Base-by-base conservation (phyloP, 2,888 invertebrate genomes). In the Acrobasis consociella region DNA sequence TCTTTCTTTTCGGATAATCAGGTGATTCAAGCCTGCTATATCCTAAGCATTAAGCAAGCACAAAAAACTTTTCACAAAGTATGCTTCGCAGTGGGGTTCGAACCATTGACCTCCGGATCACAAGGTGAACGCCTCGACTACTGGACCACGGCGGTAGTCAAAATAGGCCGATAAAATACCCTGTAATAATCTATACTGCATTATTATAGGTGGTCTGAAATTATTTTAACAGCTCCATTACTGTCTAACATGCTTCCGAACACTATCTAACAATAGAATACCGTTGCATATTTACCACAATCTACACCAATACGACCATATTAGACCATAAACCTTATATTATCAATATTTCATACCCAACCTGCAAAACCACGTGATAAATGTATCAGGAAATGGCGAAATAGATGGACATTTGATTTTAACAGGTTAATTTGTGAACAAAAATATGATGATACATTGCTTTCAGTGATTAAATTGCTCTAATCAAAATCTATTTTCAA, bases 361-460 rank as follows among this genome's bases (percentile, higher is more conserved):
- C 38, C 37, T 37, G 53, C 37, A 15, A 37, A 37, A 38, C 9
- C 53, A n/a, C 38, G 8, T 53, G 53, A 53, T 53, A 53, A 53
- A 53, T 53, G 37, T 37, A 37, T 37, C 37, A 13, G 53, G 53
- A 53, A 53, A 53, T 53, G n/a, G n/a, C 46, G 38, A 53, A 37
- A 37, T 13, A 53, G 37, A 37, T n/a, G 37, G 37, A 53, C 2
- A 38, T 53, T 53, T 37, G 38, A 15, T n/a, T n/a, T n/a, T n/a
- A n/a, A n/a, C n/a, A n/a, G n/a, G 10, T 53, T 9, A 53, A 53
- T 15, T 53, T 53, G 53, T 53, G 38, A 38, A 37, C n/a, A 53
- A 31, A n/a, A 53, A 37, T 37, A n/a, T 53, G 15, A 37, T 46
- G 46, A 46, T 13, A 1, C 3, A 46, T 46, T 46, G 46, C 2